A percentile compares a stretch with the other conserved stretches of the same genome.
Conservation (phyloP, 1,140 invertebrate genomes). For the Drosophila neocordata region DNA sequence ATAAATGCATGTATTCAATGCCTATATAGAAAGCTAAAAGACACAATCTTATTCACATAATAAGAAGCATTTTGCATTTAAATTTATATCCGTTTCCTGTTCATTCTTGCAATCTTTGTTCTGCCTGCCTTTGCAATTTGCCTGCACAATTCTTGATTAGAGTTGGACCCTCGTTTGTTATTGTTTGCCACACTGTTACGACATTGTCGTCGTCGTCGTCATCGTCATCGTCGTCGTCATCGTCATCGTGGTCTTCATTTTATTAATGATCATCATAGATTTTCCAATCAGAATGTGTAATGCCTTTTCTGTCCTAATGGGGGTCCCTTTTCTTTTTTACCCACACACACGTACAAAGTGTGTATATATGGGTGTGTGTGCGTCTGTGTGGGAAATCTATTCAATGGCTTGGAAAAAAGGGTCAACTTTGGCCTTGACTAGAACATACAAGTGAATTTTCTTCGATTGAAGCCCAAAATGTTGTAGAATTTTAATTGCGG, state of each 20-base stretch:
- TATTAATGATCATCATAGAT: constrained; percentile 77
- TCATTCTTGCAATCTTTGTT: constrained; percentile 11
- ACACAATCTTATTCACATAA: constrained; percentile 1
- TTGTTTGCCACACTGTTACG: constrained; percentile 56
- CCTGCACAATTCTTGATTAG: constrained; percentile 57
- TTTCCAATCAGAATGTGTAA: constrained; percentile 70
- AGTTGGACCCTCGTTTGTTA: constrained; percentile 46
- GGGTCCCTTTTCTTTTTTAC: constrained; percentile 34
- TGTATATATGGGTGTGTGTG: constrained; percentile 13
- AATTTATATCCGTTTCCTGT: constrained; percentile 28
- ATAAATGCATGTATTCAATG: constrained; percentile 53
- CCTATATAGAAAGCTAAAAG: constrained; percentile 19
- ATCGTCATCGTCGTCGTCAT: no score
- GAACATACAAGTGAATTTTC: constrained; percentile 40
- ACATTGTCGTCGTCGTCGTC: constrained; percentile 29
- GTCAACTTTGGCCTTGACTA: constrained; percentile 46
- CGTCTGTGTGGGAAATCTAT: constrained; percentile 45
- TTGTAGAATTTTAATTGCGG: constrained; percentile 74
- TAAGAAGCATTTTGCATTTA: constrained; percentile 28
- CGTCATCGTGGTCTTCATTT: constrained; percentile 51
- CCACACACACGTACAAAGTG: not conserved
- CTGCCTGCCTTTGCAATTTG: constrained; percentile 34
- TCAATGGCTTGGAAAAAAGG: constrained; percentile 75
- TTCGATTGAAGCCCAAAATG: constrained; percentile 32
- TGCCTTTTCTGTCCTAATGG: constrained; percentile 52